phyloP scores from a whole-genome alignment of 1,140 invertebrate genomes.

The Heliconius congener region DNA sequence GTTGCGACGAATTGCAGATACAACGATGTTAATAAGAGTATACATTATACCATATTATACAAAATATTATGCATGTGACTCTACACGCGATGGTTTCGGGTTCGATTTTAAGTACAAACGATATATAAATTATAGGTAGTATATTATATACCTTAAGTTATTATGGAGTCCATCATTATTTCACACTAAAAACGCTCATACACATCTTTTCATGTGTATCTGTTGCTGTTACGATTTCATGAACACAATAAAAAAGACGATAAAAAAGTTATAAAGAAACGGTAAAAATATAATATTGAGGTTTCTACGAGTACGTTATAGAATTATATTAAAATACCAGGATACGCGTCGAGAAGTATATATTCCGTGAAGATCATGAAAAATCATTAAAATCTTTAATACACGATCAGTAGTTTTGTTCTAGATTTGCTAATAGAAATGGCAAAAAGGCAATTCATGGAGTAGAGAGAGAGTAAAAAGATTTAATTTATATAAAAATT shows the following conservation, averaged over 20 bases:
- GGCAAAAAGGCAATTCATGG: too few species aligned
- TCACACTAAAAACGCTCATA: background rate
- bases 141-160: background rate
- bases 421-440: too few species aligned
- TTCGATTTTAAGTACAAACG: too few species aligned
- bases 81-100: too few species aligned
- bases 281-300: conserved; percentile 5
- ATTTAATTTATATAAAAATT: too few species aligned
- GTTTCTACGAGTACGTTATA: background rate
- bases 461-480: too few species aligned
- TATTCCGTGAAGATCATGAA: background rate
- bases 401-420: background rate
- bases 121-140: too few species aligned
- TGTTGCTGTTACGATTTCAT: conserved; percentile 5
- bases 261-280: conserved; percentile 8
- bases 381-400: background rate
- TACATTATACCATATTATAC: too few species aligned
- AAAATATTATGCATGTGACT: too few species aligned
- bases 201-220: background rate
- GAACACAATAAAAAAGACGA: conserved; percentile 7
- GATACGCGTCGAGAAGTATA: background rate
- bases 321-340: background rate
- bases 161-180: background rate
- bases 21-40: too few species aligned
- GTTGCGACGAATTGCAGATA: too few species aligned